These are phyloP conservation scores for Etheostoma perlongum DNA, from an alignment of 2,797 vertebrate genomes.

Conservation along the genomic window DNA sequence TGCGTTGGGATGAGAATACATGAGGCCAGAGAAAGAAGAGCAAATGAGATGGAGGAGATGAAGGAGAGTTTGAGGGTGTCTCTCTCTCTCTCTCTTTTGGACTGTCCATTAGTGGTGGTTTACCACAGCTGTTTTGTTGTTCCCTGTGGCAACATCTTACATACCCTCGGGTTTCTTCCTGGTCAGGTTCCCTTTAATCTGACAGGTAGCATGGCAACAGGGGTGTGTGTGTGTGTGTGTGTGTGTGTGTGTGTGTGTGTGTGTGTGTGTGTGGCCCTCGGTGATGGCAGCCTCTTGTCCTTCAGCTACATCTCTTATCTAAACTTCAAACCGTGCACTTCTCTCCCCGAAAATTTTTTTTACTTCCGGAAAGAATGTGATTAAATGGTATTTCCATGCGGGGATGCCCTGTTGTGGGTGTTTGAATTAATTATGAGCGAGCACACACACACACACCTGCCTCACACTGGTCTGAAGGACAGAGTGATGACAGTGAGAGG, in stretches of 20 bases:
- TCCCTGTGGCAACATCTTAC: slow-evolving; percentile 75
- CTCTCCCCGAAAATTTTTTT: slow-evolving; percentile 20
- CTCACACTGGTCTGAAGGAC: slow-evolving; percentile 72
- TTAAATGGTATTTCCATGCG: slow-evolving; percentile 62
- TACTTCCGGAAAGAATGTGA: slow-evolving; percentile 50
- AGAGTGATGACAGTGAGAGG: slow-evolving; percentile 69
- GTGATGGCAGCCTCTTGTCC: slow-evolving; percentile 67
- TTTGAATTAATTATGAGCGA: slow-evolving; percentile 57
- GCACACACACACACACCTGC: slow-evolving; percentile 4
- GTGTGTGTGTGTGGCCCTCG: slow-evolving; percentile 56
- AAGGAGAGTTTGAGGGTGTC: slow-evolving; percentile 69
- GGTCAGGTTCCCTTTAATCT: slow-evolving; percentile 80
- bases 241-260: slow-evolving; percentile 49
- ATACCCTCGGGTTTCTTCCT: slow-evolving; percentile 72
- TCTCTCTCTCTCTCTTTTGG: slow-evolving; percentile 40
- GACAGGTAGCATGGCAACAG: slow-evolving; percentile 71
- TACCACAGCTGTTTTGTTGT: slow-evolving; percentile 77
- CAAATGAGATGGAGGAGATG: slow-evolving; percentile 61
- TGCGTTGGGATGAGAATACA: slow-evolving; percentile 52
- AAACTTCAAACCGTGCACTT: slow-evolving; percentile 58
- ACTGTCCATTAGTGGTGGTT: slow-evolving; percentile 74
- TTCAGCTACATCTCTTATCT: slow-evolving; percentile 67
- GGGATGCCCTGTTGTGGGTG: slow-evolving; percentile 61
- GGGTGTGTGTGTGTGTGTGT: slow-evolving; percentile 15
- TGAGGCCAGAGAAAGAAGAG: slow-evolving; percentile 54